phyloP scores from a whole-genome alignment of 2,113 vertebrate genomes.

The Carlito syrichta region DNA sequence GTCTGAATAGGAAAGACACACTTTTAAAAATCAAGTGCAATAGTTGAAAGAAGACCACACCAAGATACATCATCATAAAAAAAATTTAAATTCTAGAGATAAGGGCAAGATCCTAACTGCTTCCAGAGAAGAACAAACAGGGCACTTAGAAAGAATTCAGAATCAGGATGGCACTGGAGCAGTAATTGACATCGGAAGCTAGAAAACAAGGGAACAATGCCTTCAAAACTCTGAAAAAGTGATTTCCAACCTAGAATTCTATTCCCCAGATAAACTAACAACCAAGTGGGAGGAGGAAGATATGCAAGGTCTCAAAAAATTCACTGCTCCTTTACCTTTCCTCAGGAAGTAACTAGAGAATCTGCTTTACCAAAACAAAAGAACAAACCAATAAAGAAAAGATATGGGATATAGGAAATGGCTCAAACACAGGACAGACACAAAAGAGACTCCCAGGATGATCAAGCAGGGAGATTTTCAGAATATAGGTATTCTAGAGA shows the following conservation, averaged over 20 bases:
- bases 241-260: constrained; percentile 7
- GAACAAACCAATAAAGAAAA: constrained; percentile 15
- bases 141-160: not conserved
- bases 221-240: constrained; percentile 35
- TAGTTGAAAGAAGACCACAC: not conserved
- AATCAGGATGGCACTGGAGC: not conserved
- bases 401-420: not conserved
- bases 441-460: not conserved
- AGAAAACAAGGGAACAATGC: constrained; percentile 7
- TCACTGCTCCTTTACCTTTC: not conserved
- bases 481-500: not conserved
- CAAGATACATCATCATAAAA: not conserved
- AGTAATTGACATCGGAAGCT: not conserved
- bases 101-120: not conserved
- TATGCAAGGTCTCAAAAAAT: not conserved
- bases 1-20: not conserved
- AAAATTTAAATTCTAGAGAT: not conserved
- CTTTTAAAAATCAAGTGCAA: not conserved
- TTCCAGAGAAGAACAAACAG: not conserved
- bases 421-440: not conserved
- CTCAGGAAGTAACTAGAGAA: not conserved
- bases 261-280: not conserved
- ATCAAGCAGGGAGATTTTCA: not conserved
- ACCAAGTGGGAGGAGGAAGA: not conserved
- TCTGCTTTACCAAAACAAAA: not conserved